phyloP scores from a whole-genome alignment of 2,113 vertebrate species.

The Coregonus clupeaformis region DNA sequence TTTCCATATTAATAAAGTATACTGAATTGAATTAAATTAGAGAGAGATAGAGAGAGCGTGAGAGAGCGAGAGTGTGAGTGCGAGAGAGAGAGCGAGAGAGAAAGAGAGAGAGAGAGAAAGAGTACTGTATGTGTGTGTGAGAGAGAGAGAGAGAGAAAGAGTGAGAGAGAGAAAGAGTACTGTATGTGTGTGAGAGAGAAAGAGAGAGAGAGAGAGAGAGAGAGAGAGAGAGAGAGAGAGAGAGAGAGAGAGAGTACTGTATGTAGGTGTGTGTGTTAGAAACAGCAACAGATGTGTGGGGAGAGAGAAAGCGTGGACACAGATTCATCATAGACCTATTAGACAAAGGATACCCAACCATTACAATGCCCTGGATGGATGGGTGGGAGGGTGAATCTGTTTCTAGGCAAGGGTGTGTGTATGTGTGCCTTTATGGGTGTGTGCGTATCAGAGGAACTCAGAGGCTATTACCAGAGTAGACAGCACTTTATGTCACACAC shows the following conservation, averaged over 20 bases:
- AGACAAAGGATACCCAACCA: background rate
- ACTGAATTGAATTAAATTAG: too few species aligned
- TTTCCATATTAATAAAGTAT: too few species aligned
- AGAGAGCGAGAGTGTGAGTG: too few species aligned
- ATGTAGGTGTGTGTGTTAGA: background rate
- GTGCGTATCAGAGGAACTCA: background rate
- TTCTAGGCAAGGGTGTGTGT: background rate
- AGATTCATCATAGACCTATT: background rate
- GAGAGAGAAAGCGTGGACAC: background rate
- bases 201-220: too few species aligned
- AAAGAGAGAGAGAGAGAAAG: background rate
- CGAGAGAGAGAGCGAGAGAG: background rate
- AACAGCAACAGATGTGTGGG: background rate
- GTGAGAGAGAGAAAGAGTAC: too few species aligned
- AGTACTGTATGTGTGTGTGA: too few species aligned
- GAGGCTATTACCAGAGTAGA: background rate
- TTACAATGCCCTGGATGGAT: constrained; percentile 1
- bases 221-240: background rate
- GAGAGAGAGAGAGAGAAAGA: background rate
- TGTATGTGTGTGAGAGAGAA: constrained; percentile 5
- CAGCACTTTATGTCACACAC: background rate
- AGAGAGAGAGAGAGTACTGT: background rate
- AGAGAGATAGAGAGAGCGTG: too few species aligned
- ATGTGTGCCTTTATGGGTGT: background rate
- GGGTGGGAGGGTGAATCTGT: background rate